Conservation (phyloP, 2,113 vertebrate species). For the Cyanoderma ruficeps region DNA sequence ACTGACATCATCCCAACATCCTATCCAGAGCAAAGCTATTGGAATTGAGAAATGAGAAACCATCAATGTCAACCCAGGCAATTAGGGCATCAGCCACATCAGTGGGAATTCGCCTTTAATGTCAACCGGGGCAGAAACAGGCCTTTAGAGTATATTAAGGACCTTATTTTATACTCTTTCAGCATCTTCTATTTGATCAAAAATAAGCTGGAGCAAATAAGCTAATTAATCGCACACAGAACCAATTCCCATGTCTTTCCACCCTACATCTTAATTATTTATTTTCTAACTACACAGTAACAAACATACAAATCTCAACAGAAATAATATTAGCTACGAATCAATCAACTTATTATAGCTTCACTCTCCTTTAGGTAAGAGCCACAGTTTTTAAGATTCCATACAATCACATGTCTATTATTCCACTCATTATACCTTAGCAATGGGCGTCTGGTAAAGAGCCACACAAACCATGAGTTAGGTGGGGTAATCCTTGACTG, state of each 20-base stretch:
- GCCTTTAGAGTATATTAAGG: slow-evolving; percentile 46
- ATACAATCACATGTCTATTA: neutral
- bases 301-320: neutral
- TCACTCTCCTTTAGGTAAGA: neutral
- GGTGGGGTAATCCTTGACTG: neutral
- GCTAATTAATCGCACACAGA: slow-evolving; percentile 57
- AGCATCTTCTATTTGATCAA: slow-evolving; percentile 57
- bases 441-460: neutral
- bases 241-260: slow-evolving; percentile 52
- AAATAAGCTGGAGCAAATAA: slow-evolving; percentile 52
- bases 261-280: slow-evolving; percentile 58
- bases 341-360: slow-evolving; percentile 31
- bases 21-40: slow-evolving; percentile 25
- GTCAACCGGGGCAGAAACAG: slow-evolving; percentile 20
- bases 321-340: slow-evolving; percentile 40
- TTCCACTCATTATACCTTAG: neutral
- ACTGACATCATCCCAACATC: neutral
- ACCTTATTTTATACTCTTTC: neutral
- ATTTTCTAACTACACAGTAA: slow-evolving; percentile 62
- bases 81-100: slow-evolving; percentile 21
- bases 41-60: slow-evolving; percentile 56
- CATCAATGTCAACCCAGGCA: slow-evolving; percentile 38
- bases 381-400: neutral
- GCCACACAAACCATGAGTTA: neutral
- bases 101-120: slow-evolving; percentile 15